These are phyloP conservation scores for Fragum whitleyi DNA, from an alignment of 2,888 invertebrate species.

Conservation along the genomic window DNA sequence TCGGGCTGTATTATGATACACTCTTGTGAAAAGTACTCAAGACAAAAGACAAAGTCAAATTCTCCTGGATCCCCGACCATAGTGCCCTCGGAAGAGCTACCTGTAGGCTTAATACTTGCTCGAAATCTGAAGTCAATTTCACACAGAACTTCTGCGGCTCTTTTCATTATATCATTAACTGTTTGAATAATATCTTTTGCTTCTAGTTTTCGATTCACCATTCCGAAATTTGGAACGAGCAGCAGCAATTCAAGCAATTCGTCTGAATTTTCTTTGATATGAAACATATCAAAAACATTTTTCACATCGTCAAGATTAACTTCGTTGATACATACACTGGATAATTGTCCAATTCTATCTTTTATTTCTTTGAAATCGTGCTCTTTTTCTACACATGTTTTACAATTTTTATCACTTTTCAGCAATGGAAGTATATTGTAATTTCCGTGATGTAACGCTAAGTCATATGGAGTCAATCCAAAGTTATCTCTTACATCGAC, in stretches of 20 bases:
- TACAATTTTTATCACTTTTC: neutral
- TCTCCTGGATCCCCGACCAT: constrained; percentile 45
- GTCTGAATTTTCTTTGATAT: constrained; percentile 27
- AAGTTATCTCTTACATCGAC: constrained; percentile 6
- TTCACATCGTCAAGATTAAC: constrained; percentile 30
- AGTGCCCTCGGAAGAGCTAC: constrained; percentile 52
- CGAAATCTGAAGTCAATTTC: constrained; percentile 36
- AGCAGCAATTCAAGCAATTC: constrained; percentile 12
- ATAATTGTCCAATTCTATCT: neutral
- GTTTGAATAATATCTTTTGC: constrained; percentile 13
- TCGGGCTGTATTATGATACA: constrained; percentile 41
- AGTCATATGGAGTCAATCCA: constrained; percentile 40
- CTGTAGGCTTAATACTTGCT: constrained; percentile 38
- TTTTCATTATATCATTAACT: constrained; percentile 33
- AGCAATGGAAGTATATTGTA: constrained; percentile 20
- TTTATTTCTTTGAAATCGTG: neutral
- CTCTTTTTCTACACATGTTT: neutral
- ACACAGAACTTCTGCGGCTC: constrained; percentile 27
- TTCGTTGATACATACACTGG: constrained; percentile 28
- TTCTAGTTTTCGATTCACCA: constrained; percentile 33
- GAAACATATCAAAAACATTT: constrained; percentile 14
- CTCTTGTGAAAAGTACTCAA: constrained; percentile 32
- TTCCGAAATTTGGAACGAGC: constrained; percentile 34
- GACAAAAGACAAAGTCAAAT: constrained; percentile 49
- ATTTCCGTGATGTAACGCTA: constrained; percentile 44